A percentile compares a stretch with the other conserved stretches of the same genome.
Evolutionary conservation across 2,113 vertebrate species (phyloP).

Genomic region (Gallinago undulata): DNA sequence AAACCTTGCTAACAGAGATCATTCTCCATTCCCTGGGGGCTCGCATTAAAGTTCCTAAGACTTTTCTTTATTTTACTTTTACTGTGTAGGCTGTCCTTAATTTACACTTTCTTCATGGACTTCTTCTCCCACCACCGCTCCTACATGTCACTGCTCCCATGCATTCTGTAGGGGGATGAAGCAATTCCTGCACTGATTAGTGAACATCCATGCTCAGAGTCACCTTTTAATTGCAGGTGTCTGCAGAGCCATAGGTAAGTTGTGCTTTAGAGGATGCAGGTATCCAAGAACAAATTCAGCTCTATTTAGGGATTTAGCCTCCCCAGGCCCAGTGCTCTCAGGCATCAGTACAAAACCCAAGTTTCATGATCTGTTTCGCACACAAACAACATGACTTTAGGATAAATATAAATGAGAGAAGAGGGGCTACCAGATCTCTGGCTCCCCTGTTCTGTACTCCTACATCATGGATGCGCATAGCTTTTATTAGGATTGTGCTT

Average conservation of each 20-base stretch:
- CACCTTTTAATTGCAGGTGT: background rate
- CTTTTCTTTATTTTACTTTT: background rate
- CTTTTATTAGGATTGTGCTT: background rate
- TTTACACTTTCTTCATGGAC: background rate
- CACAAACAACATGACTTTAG: fast-evolving
- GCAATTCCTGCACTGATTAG: background rate
- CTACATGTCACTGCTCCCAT: fast-evolving
- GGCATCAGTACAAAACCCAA: background rate
- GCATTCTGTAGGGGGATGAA: background rate
- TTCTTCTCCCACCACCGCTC: background rate
- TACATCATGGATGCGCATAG: background rate
- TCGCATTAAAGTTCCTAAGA: background rate
- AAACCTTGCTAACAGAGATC: background rate
- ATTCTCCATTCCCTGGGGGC: background rate
- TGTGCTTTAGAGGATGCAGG: background rate
- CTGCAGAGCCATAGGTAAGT: background rate
- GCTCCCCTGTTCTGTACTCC: background rate
- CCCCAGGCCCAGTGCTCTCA: background rate
- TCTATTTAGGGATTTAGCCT: background rate
- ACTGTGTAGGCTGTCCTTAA: background rate
- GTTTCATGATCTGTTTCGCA: background rate
- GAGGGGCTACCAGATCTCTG: background rate
- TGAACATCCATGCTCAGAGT: fast-evolving
- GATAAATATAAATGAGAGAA: background rate
- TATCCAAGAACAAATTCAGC: background rate